phyloP scores from a whole-genome alignment of 2,113 vertebrate species.

The Recurvirostra avosetta region DNA sequence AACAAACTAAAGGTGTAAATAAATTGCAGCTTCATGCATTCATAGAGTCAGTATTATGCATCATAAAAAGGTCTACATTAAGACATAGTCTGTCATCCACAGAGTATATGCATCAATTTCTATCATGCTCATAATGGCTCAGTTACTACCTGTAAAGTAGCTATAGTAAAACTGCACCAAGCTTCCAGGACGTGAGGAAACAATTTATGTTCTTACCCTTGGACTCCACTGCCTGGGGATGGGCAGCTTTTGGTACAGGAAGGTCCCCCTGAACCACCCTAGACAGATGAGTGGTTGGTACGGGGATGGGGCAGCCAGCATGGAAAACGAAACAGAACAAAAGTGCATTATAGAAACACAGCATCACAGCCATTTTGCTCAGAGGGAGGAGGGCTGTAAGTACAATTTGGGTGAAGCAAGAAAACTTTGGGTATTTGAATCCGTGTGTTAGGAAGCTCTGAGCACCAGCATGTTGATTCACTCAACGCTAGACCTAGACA shows the following conservation, averaged over 20 bases:
- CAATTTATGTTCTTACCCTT: not conserved
- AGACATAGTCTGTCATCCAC: not conserved
- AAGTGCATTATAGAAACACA: not conserved
- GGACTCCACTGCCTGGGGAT: not conserved
- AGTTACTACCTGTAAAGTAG: not conserved
- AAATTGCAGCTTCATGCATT: not conserved
- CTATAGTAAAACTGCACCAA: not conserved
- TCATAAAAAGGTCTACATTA: not conserved
- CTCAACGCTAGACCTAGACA: not conserved
- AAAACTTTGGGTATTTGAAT: not conserved
- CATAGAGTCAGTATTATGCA: not conserved
- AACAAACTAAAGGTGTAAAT: constrained; percentile 34
- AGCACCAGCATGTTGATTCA: not conserved
- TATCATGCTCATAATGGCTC: not conserved
- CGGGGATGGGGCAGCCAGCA: not conserved
- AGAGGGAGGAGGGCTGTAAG: not conserved
- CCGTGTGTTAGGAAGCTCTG: rapidly evolving
- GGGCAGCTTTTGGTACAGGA: not conserved
- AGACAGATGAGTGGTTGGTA: not conserved
- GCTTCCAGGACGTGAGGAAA: not conserved
- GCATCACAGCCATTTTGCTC: not conserved
- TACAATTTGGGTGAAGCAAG: not conserved
- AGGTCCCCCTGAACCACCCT: not conserved
- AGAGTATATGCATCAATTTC: not conserved
- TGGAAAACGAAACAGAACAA: not conserved